Evolutionary conservation across 2,113 vertebrate genomes (phyloP).

Genomic region (Sclerurus mexicanus): DNA sequence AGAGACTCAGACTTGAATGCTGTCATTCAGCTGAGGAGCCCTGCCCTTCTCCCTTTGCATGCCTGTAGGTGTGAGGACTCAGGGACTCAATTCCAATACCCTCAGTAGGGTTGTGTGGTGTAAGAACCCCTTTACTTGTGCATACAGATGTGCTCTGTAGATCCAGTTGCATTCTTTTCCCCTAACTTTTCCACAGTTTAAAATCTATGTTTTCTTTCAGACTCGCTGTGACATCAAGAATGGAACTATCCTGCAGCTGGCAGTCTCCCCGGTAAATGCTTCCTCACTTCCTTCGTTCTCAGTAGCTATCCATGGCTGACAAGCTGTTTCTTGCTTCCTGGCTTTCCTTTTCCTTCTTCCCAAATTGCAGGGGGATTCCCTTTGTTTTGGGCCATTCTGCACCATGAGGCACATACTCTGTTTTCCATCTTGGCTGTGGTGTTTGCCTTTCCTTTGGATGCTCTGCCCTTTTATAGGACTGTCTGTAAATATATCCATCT

Average conservation of each 20-base stretch:
- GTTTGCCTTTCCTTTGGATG: not conserved
- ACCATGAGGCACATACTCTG: not conserved
- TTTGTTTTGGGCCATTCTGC: not conserved
- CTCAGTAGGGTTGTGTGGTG: not conserved
- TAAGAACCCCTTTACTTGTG: not conserved
- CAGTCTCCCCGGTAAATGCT: slow-evolving; percentile 87
- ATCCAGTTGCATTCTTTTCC: not conserved
- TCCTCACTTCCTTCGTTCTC: not conserved
- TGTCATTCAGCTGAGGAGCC: not conserved
- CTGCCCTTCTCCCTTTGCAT: not conserved
- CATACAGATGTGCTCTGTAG: not conserved
- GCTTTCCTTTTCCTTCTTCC: not conserved
- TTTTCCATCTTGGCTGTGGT: not conserved
- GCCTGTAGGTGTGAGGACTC: not conserved
- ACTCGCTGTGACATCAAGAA: slow-evolving; percentile 97
- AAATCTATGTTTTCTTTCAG: slow-evolving; percentile 72
- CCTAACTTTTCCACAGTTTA: not conserved
- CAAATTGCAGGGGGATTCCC: not conserved
- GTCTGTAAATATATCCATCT: not conserved
- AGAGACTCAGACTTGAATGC: not conserved
- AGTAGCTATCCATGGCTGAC: not conserved
- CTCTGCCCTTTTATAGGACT: not conserved
- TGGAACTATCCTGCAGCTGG: slow-evolving; percentile 94
- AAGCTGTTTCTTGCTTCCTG: not conserved
- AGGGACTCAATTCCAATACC: not conserved